phyloP scores from a whole-genome alignment of 2,113 vertebrate species.

The Origma solitaria region DNA sequence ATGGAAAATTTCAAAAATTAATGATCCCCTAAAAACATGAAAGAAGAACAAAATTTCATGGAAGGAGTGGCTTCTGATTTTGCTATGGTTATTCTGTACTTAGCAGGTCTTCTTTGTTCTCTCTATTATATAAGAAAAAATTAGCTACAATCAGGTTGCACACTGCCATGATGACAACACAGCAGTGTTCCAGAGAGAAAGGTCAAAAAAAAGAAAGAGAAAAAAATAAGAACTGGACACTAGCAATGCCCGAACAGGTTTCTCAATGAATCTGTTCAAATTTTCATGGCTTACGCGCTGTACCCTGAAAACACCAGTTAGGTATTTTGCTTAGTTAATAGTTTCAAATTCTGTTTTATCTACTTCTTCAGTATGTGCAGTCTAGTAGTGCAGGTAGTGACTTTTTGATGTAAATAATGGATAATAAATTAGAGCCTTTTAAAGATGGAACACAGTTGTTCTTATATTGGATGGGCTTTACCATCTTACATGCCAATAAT shows the following conservation, averaged over 20 bases:
- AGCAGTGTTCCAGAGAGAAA: not conserved
- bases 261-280: not conserved
- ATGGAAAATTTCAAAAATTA: conserved; percentile 4
- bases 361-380: not conserved
- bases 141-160: not conserved
- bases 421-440: not conserved
- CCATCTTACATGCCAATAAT: not conserved
- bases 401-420: not conserved
- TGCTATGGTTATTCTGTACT: not conserved
- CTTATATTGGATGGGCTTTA: not conserved
- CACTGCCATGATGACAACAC: not conserved
- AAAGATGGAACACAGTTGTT: not conserved
- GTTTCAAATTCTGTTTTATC: not conserved
- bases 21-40: not conserved
- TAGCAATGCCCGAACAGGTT: not conserved
- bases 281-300: not conserved
- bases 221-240: not conserved
- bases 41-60: not conserved
- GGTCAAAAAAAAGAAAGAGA: not conserved
- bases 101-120: not conserved
- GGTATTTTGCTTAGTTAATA: not conserved
- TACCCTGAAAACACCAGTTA: not conserved
- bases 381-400: not conserved
- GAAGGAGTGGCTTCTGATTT: not conserved
- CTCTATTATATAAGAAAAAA: not conserved